Evolutionary conservation across 1,140 invertebrate genomes (phyloP).

Genomic region (Drosophila malerkotliana): DNA sequence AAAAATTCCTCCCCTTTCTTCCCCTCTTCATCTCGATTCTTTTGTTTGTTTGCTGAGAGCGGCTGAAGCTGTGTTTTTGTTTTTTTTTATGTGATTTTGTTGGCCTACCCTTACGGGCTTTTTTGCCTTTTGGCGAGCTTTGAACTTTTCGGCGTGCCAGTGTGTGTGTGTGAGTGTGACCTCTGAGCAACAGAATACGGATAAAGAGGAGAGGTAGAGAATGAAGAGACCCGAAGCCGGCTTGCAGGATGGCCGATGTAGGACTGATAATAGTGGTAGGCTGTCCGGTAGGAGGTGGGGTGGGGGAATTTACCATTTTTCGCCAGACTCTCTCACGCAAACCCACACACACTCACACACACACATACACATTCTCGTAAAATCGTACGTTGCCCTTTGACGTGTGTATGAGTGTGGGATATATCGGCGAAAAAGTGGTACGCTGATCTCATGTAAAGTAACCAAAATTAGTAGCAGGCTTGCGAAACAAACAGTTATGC

Average conservation of each 20-base stretch:
- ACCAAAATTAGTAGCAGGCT: conserved; percentile 1
- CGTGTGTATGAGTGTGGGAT: conserved; percentile 20
- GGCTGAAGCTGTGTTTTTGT: conserved; percentile 41
- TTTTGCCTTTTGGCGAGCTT: conserved; percentile 47
- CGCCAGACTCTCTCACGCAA: conserved; percentile 35
- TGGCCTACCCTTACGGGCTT: conserved; percentile 36
- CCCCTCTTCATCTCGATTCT: conserved; percentile 25
- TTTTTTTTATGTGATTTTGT: conserved; percentile 24
- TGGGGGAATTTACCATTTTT: conserved; percentile 18
- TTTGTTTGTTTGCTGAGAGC: conserved; percentile 51
- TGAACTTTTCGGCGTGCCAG: conserved; percentile 52
- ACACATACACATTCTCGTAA: conserved; percentile 42
- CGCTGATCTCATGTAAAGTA: conserved; percentile 75
- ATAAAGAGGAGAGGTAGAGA: conserved; percentile 19
- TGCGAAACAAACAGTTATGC: background rate
- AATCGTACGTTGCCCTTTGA: conserved; percentile 75
- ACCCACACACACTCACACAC: conserved; percentile 1
- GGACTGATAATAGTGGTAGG: conserved; percentile 27
- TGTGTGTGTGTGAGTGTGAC: conserved; percentile 34
- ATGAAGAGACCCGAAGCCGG: conserved; percentile 17
- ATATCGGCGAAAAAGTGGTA: conserved; percentile 42
- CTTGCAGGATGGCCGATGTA: conserved; percentile 36
- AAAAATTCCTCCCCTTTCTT: too few species aligned
- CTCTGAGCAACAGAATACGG: conserved; percentile 17
- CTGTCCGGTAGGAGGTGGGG: background rate